Percentiles rank a stretch among this genome's conserved stretches.
These are phyloP conservation scores for Rousettus leschenaultii DNA, from an alignment of 2,113 vertebrate genomes.

Conservation along the genomic window DNA sequence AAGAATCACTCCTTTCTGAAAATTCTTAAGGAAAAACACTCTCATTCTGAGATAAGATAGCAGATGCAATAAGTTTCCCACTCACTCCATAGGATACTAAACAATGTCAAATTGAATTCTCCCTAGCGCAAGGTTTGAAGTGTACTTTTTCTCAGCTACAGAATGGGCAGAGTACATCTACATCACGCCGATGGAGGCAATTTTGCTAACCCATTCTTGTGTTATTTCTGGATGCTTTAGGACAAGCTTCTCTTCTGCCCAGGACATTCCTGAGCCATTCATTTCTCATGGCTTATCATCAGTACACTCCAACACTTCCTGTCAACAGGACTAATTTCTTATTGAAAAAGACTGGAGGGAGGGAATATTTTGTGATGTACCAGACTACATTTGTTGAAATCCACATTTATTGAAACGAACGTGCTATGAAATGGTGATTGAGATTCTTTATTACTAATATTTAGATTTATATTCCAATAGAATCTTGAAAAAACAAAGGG, in stretches of 20 bases:
- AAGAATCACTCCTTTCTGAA: conserved; percentile 51
- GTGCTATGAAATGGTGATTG: background rate
- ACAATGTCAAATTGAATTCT: conserved; percentile 38
- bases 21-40: conserved; percentile 54
- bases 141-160: background rate
- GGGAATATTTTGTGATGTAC: background rate
- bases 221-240: background rate
- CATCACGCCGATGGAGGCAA: background rate
- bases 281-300: background rate
- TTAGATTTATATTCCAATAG: background rate
- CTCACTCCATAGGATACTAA: conserved; percentile 29
- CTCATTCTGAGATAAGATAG: conserved; percentile 36
- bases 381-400: background rate
- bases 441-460: background rate
- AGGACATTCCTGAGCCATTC: background rate
- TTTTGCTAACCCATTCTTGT: background rate
- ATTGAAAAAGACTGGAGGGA: background rate
- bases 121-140: background rate
- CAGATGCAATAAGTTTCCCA: conserved; percentile 31
- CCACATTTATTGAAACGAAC: conserved; percentile 23
- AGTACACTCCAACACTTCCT: background rate
- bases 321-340: background rate
- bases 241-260: background rate
- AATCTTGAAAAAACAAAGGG: background rate
- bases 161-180: background rate